phyloP scores from a whole-genome alignment of 2,888 invertebrate species.

The Drosophila neoperkinsi region DNA sequence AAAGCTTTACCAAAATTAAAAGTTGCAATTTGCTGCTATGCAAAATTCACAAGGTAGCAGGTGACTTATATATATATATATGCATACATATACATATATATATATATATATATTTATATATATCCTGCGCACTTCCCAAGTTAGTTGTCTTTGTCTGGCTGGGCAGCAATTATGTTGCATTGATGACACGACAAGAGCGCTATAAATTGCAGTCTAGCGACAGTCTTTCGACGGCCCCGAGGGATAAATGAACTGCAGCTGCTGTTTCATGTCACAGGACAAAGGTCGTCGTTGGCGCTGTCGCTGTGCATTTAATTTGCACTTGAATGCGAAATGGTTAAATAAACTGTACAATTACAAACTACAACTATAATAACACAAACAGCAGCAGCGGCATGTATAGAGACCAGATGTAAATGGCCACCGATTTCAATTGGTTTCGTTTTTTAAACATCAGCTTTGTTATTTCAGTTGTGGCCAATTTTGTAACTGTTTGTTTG shows the following conservation, averaged over 20 bases:
- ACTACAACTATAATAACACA: slow-evolving; percentile 24
- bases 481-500: slow-evolving; percentile 33
- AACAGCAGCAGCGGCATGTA: slow-evolving; percentile 17
- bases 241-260: slow-evolving; percentile 52
- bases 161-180: slow-evolving; percentile 25
- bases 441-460: slow-evolving; percentile 28
- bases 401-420: slow-evolving; percentile 50
- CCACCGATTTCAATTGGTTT: slow-evolving; percentile 65
- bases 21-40: slow-evolving; percentile 10
- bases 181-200: slow-evolving; percentile 22
- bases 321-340: slow-evolving; percentile 63
- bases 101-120: background rate
- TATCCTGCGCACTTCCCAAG: background rate
- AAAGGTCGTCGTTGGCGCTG: slow-evolving; percentile 19
- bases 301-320: slow-evolving; percentile 69
- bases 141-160: background rate
- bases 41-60: background rate
- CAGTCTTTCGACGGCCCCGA: slow-evolving; percentile 6
- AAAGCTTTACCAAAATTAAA: slow-evolving; percentile 36
- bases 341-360: slow-evolving; percentile 71
- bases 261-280: slow-evolving; percentile 12
- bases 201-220: slow-evolving; percentile 19
- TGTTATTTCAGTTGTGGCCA: slow-evolving; percentile 62
- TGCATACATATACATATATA: background rate
- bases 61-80: too few relatives aligned